Conservation (phyloP, 2,888 invertebrate species). For the Ectobius pallidus region DNA sequence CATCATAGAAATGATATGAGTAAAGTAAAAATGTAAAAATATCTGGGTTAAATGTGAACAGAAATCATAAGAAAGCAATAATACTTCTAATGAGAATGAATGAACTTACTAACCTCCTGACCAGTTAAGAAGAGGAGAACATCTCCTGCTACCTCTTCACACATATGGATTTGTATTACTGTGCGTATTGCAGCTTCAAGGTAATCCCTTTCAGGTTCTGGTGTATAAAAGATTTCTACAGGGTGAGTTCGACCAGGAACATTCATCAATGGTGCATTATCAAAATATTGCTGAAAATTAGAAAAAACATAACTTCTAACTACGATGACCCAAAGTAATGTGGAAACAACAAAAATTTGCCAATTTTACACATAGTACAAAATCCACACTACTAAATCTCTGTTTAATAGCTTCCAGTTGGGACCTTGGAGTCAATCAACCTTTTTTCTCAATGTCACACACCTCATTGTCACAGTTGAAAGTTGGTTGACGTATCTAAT, state of each 20-base stretch:
- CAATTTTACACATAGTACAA: background rate
- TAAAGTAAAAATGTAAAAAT: too few species aligned
- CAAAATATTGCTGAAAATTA: constrained; percentile 85
- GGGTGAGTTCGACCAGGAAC: constrained; percentile 97
- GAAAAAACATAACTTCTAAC: background rate
- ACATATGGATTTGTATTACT: constrained; percentile 96
- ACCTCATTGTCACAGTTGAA: too few species aligned
- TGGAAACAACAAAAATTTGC: background rate
- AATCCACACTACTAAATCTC: background rate
- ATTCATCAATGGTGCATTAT: constrained; percentile 97
- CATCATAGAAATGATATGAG: too few species aligned
- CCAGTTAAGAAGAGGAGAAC: constrained; percentile 88
- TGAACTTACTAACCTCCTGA: constrained; percentile 65
- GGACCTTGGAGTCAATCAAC: too few species aligned
- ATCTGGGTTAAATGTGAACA: too few species aligned
- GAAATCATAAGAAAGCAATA: too few species aligned
- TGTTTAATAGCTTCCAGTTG: too few species aligned
- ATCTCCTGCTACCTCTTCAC: constrained; percentile 91
- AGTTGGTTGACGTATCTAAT: too few species aligned
- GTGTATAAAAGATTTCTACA: constrained; percentile 98
- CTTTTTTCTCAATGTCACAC: too few species aligned
- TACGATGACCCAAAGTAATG: background rate
- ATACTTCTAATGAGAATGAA: too few species aligned
- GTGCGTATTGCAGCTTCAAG: constrained; percentile 98
- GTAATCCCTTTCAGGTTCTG: constrained; percentile 97